Base-by-base conservation (phyloP, 2,113 vertebrate species). In the Megaleporinus macrocephalus region DNA sequence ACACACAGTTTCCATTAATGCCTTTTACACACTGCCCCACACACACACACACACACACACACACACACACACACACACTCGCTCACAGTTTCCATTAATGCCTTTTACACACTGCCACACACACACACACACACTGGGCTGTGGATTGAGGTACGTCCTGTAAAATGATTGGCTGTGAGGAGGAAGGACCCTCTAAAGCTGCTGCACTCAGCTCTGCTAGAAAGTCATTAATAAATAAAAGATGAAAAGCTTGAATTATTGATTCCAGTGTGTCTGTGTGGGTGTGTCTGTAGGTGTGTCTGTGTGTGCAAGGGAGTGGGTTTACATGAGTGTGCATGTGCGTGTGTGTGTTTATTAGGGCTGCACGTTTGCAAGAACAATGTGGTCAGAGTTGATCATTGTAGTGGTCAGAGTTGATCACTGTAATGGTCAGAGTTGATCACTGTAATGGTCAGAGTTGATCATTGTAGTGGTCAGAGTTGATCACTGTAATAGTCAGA, bases 141-240 rank as follows among this genome's bases (percentile, higher is more conserved):
- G 24, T 16, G 44, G 59, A 26, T 24, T 26, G 16, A 59, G 57
- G 26, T 10, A 15, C 33, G n/a, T 65, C 24, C 62, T 65, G 13
- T 18, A 71, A 57, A 14, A 65, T 78, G 63, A 78, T 55, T 30
- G 49, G 14, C 15, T 27, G n/a, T 30, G 59, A n/a, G 16, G 20
- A 14, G 7, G 18, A 33, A 22, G 9, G 27, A 36, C 33, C 12
- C 3, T 51, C 44, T 3, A 61, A 30, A 24, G 41, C 62, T 20
- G 47, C 12, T n/a, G 73, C 65, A 12, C 24, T 61, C 41, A 13
- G 5, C n/a, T 53, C 14, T 59, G n/a, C 78, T 63, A 76, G 72
- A 91, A 92, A 89, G 89, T 89, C 89, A 89, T 93, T 90, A 90
- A 93, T 93, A 90, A 93, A 94, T 93, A 93, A 93, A 91, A 92